Evolutionary conservation across 2,888 invertebrate genomes (phyloP).

Genomic region (Trachelus troglodyta): DNA sequence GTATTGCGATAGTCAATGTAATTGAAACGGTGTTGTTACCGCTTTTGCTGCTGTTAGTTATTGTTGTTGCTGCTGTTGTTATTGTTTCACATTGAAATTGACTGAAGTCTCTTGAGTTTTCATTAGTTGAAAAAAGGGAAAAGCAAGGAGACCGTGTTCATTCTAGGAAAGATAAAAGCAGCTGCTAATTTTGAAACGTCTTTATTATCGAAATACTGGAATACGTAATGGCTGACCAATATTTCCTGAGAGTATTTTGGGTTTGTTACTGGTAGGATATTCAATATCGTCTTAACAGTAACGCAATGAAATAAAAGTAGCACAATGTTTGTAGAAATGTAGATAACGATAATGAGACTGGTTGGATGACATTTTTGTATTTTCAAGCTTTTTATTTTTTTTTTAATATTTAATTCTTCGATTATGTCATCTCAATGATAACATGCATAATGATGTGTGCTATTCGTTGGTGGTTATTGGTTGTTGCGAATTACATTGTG

Average conservation of each 20-base stretch:
- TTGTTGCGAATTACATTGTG: neutral
- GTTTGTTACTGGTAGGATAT: neutral
- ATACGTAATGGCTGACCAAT: neutral
- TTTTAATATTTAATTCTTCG: neutral
- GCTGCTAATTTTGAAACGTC: neutral
- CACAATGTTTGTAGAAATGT: neutral
- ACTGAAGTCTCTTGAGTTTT: neutral
- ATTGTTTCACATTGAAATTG: neutral
- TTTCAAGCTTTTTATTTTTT: neutral
- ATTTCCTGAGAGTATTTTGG: neutral
- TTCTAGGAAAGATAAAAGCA: neutral
- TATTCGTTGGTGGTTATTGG: neutral
- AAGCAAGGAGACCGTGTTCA: neutral
- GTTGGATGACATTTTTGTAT: neutral
- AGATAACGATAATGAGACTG: neutral
- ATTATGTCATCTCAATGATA: neutral
- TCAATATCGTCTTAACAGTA: neutral
- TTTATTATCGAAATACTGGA: neutral
- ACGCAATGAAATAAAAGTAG: neutral
- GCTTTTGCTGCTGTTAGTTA: neutral
- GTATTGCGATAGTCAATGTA: neutral
- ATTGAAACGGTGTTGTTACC: neutral
- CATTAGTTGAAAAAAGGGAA: neutral
- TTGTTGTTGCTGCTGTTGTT: neutral
- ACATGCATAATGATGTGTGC: neutral